phyloP scores from a whole-genome alignment of 2,888 invertebrate genomes.

The Sturmia bella region DNA sequence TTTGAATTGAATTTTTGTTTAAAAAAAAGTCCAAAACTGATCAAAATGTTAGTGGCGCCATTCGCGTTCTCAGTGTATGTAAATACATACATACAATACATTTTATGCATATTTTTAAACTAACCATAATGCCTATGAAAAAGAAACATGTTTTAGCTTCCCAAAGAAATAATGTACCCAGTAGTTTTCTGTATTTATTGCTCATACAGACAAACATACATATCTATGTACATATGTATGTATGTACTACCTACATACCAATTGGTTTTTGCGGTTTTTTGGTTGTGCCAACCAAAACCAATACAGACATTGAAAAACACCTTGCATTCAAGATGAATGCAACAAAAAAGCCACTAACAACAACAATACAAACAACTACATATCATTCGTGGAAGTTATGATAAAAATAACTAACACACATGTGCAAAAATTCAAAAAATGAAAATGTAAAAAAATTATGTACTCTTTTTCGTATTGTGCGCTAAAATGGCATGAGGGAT shows the following conservation, averaged over 20 bases:
- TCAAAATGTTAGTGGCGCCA: too few relatives aligned
- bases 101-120: too few relatives aligned
- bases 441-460: slow-evolving; percentile 38
- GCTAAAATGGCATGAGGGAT: slow-evolving; percentile 52
- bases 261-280: slow-evolving; percentile 62
- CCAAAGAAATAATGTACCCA: too few relatives aligned
- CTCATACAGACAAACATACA: too few relatives aligned
- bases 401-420: not conserved
- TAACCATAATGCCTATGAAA: too few relatives aligned
- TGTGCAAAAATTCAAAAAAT: slow-evolving; percentile 29
- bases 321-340: slow-evolving; percentile 48
- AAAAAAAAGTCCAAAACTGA: too few relatives aligned
- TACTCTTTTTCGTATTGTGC: not conserved
- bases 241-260: not conserved
- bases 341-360: slow-evolving; percentile 28
- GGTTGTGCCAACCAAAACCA: slow-evolving; percentile 36
- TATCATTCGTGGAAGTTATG: slow-evolving; percentile 36
- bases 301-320: slow-evolving; percentile 67
- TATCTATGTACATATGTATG: too few relatives aligned
- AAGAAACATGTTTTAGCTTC: too few relatives aligned
- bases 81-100: too few relatives aligned
- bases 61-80: too few relatives aligned
- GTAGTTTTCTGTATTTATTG: too few relatives aligned
- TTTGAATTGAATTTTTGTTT: too few relatives aligned
- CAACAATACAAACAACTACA: slow-evolving; percentile 10